Evolutionary conservation across 1,140 invertebrate genomes (phyloP), one percentile per base, ranked within the genome.

Genomic region (Hylaeus volcanicus): DNA sequence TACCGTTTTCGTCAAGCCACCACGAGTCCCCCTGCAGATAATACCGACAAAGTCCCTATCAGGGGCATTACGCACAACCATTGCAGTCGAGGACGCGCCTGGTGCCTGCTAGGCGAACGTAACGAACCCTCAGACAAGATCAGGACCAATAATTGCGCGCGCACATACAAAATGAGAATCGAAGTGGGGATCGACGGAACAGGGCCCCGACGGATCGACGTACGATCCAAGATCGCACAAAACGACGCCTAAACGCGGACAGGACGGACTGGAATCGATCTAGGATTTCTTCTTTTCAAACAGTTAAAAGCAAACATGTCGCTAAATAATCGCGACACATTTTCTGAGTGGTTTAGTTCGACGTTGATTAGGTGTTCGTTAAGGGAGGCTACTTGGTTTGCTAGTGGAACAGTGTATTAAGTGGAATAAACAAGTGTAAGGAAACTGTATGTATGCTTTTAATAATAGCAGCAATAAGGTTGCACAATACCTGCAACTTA

Each of bases 81-180:
- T 0, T 53, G 55, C 43, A 9, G 43, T 63, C 45, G 8, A 79
- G 37, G 26, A 9, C 9, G 11, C 65, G 41, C 58, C 41, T n/a
- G 51, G 43, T 81, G 55, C 48, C 68, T 58, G 72, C 65, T 79
- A 74, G 63, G 64, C 74, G 73, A 76, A 70, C 83, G 48, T 87
- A 86, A 89, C 82, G 83, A 85, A 85, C 71, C 78, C 56, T 65
- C 76, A 78, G 88, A 89, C 77, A 84, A 80, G 77, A 85, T 86
- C 86, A 81, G 68, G 45, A 70, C 85, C 86, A 88, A 91, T 90
- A 91, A 91, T 90, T 89, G 89, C 89, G 48, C 79, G 85, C 74
- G 83, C 87, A 88, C 85, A 89, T 90, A 88, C 65, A 84, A 88
- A 89, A 89, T 86, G 86, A 88, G 83, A 55, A 69, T 55, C 53